Evolutionary conservation across 2,888 invertebrate species (phyloP), one percentile per base, ranked within the genome.

Genomic region (Polydrusus cervinus): DNA sequence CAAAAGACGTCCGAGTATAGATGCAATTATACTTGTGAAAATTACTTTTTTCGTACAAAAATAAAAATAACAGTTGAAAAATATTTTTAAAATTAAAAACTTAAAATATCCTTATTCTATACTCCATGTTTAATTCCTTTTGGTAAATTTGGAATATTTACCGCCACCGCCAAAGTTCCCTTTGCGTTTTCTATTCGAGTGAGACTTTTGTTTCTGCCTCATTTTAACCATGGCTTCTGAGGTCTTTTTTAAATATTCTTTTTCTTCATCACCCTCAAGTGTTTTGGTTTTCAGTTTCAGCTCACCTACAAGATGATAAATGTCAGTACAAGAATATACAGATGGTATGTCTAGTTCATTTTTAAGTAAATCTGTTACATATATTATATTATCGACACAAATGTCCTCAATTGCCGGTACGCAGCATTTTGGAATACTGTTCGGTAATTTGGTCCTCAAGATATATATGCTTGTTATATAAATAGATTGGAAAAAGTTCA

Each of bases 191-290:
- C 81, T 79, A 40, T 83, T 85, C n/a, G 81, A 81, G 57, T 83
- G 85, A n/a, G n/a, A n/a, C 80, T 86, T 89, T 66, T 86, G 86
- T 77, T 90, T 82, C 87, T 88, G 81, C 79, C 90, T 90, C 55
- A 89, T 86, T 66, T 83, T 83, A 8, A 80, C 79, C 87, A 93
- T 91, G 79, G 91, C 90, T 76, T 91, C 90, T 0, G 90, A 85
- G 25, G 91, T 91, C 83, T 92, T 92, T 69, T 90, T 89, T 68
- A 93, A 85, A 82, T 91, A 93, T 14, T 88, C 88, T 16, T 90
- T 90, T 82, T 95, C 94, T 83, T 94, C 94, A 0, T 93, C 94
- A 0, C 92, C 94, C 85, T 92, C 92, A 0, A 95, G 84, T 2
- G 89, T 87, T 77, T 87, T 88, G 16, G 93, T 86, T 87, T 92